Evolutionary conservation across 2,888 invertebrate genomes (phyloP), one percentile per base, ranked within the genome.

Genomic region (Sicus ferrugineus): DNA sequence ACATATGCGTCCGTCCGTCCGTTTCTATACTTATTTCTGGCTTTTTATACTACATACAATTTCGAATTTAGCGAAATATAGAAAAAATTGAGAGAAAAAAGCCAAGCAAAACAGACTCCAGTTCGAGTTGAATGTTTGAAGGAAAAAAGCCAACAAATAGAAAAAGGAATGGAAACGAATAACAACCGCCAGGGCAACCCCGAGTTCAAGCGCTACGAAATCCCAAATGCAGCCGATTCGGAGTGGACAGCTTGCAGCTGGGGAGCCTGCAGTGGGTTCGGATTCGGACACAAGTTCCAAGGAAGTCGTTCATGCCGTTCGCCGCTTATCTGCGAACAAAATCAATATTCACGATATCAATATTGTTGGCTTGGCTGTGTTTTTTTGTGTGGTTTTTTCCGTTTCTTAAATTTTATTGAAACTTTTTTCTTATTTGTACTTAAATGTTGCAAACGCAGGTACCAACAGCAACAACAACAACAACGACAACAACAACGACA

Each of bases 321-420:
- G 77, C 80, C 50, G 48, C 59, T 84, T 84, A 84, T 84, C 84
- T 78, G 72, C 76, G 77, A 82, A 83, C 83, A 83, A 84, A 83
- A 84, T 84, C 84, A 82, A 83, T 83, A 83, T 82, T 82, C 84
- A 84, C 84, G 84, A 84, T 84, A 84, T 84, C 83, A 84, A 84
- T 83, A 81, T 78, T 79, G 80, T 79, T 76, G 70, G 48, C n/a
- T 66, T 26, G n/a, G n/a, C n/a, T n/a, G n/a, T n/a, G n/a, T n/a
- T 64, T 48, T 26, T 50, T 64, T 28, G 46, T 63, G 42, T 63
- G 38, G 63, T 56, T 56, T 14, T 54, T 66, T 28, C 14, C 38
- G 19, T 62, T 26, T 28, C 6, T 62, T 26, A 34, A 34, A 16
- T 42, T 54, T 21, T 52, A 11, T 34, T 30, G 14, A 21, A 28